These are phyloP conservation scores for Baryphthengus martii DNA, from an alignment of 2,113 vertebrate species.

Conservation along the genomic window DNA sequence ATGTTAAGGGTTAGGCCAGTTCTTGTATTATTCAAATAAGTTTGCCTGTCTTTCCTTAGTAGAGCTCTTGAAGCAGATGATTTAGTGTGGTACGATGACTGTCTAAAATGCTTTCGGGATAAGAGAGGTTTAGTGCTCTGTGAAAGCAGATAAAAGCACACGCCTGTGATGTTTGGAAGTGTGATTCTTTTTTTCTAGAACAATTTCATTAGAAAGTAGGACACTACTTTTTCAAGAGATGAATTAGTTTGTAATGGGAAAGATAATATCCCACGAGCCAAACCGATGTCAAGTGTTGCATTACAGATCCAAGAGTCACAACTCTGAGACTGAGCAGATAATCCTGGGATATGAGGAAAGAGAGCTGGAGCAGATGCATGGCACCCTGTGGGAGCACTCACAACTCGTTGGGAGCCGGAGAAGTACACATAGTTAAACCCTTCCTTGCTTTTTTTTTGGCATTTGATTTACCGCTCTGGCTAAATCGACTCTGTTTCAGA, in stretches of 20 bases:
- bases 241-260: conserved; percentile 15
- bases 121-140: neutral
- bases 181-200: neutral
- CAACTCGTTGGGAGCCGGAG: conserved; percentile 3
- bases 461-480: neutral
- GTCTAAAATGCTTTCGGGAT: neutral
- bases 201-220: neutral
- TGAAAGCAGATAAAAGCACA: neutral
- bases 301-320: conserved; percentile 38
- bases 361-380: conserved; percentile 24
- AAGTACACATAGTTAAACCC: neutral
- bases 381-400: neutral
- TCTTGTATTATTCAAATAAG: neutral
- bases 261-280: conserved; percentile 2
- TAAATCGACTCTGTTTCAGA: neutral
- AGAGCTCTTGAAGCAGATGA: neutral
- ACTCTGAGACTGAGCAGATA: conserved; percentile 26
- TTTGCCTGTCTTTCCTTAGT: neutral
- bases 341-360: conserved; percentile 10
- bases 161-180: neutral
- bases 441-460: neutral
- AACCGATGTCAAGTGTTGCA: conserved; percentile 12
- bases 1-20: neutral
- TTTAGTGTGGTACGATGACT: neutral
- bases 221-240: neutral